phyloP scores from a whole-genome alignment of 2,888 invertebrate genomes.

The Tetrapedia diversipes region DNA sequence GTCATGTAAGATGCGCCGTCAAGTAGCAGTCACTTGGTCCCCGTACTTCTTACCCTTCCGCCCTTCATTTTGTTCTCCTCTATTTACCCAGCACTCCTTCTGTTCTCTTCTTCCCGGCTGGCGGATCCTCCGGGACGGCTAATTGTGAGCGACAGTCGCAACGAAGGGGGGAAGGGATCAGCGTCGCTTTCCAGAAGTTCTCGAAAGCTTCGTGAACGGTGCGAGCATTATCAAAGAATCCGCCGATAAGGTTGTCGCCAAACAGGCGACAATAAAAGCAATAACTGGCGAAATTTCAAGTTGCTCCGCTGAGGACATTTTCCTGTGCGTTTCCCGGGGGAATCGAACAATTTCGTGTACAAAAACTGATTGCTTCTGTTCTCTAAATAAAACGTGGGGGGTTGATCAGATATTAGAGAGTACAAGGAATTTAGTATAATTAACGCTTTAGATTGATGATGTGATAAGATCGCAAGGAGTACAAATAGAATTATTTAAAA shows the following conservation, averaged over 20 bases:
- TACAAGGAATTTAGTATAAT: too few species aligned
- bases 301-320: too few species aligned
- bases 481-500: too few species aligned
- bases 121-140: constrained; percentile 78
- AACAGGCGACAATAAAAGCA: neutral
- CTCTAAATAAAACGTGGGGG: too few species aligned
- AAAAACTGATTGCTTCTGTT: too few species aligned
- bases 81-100: constrained; percentile 67
- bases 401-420: too few species aligned
- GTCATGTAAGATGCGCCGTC: constrained; percentile 75
- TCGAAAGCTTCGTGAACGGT: constrained; percentile 67
- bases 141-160: constrained; percentile 81
- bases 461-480: too few species aligned
- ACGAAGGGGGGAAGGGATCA: constrained; percentile 74
- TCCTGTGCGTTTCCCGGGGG: too few species aligned
- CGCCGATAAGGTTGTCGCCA: constrained; percentile 27
- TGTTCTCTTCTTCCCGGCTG: constrained; percentile 68
- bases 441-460: too few species aligned
- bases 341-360: too few species aligned
- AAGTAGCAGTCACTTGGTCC: constrained; percentile 71
- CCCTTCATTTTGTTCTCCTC: constrained; percentile 68
- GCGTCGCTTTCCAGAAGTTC: constrained; percentile 77
- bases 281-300: too few species aligned
- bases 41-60: constrained; percentile 52
- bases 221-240: constrained; percentile 60